Conservation (phyloP, 2,888 invertebrate species). For the Chymomyza procnemis region DNA sequence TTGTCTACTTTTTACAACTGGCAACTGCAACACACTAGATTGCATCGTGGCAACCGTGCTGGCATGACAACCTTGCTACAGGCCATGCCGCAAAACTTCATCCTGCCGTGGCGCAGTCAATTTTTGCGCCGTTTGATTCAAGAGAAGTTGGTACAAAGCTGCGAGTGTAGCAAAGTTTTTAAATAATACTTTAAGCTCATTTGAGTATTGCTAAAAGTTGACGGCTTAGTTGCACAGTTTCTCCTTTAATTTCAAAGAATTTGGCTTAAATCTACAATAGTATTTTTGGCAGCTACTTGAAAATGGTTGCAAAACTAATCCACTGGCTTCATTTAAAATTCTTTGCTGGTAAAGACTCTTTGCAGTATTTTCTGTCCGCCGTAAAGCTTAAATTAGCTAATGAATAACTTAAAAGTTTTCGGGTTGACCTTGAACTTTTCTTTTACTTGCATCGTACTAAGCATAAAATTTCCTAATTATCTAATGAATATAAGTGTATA, state of each 20-base stretch:
- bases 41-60: slow-evolving; percentile 28
- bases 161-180: slow-evolving; percentile 28
- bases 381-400: not conserved
- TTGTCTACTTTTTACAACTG: slow-evolving; percentile 40
- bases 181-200: slow-evolving; percentile 48
- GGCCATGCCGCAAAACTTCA: slow-evolving; percentile 45
- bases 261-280: not conserved
- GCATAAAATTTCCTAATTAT: not conserved
- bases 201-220: slow-evolving; percentile 51
- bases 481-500: not conserved
- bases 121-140: slow-evolving; percentile 65
- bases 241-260: slow-evolving; percentile 6
- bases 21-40: slow-evolving; percentile 38
- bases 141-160: slow-evolving; percentile 63
- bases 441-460: not conserved
- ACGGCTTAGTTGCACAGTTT: slow-evolving; percentile 6
- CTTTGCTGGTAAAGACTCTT: not conserved
- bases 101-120: slow-evolving; percentile 56
- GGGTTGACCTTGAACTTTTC: slow-evolving; percentile 57
- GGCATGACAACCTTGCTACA: slow-evolving; percentile 37
- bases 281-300: not conserved
- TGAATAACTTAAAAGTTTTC: slow-evolving; percentile 60
- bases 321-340: not conserved
- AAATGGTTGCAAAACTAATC: not conserved
- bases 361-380: not conserved